Percentiles rank a stretch among this genome's conserved stretches.
phyloP scores from a whole-genome alignment of 2,888 invertebrate genomes.

The Hirudinaria manillensis region DNA sequence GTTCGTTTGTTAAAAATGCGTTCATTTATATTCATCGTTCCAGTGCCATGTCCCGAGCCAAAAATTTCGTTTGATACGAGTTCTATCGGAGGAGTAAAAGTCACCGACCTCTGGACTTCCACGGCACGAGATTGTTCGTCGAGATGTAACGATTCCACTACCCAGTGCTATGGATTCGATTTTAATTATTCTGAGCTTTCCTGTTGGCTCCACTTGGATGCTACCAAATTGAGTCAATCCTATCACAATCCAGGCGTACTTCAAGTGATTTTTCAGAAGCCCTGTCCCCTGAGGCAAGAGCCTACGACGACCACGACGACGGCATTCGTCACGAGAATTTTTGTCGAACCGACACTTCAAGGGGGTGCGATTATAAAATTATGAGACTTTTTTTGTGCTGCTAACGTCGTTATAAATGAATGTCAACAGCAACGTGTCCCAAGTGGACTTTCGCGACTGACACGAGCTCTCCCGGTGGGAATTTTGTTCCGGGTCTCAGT shows the following conservation, averaged over 20 bases:
- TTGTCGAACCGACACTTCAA: neutral
- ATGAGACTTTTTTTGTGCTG: neutral
- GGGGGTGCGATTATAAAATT: neutral
- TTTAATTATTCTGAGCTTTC: conserved; percentile 10
- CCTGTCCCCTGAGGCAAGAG: neutral
- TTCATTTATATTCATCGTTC: too few species aligned
- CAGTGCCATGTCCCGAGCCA: conserved; percentile 20
- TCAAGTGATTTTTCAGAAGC: conserved; percentile 19
- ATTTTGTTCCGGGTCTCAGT: neutral
- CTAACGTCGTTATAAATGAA: neutral
- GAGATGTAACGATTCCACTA: neutral
- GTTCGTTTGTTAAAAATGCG: too few species aligned
- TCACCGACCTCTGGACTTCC: neutral
- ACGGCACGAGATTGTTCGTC: neutral
- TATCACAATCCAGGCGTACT: conserved; percentile 15
- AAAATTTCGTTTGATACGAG: neutral
- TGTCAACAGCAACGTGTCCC: conserved; percentile 2
- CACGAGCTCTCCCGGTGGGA: conserved; percentile 9
- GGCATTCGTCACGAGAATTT: neutral
- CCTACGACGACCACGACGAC: conserved; percentile 15
- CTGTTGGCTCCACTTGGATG: conserved; percentile 14
- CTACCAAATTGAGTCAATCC: neutral
- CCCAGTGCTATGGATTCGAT: conserved; percentile 25
- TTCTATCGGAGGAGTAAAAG: neutral
- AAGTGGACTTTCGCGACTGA: neutral